These are phyloP conservation scores for Acrocyrtus sp. DNA, from an alignment of 2,888 invertebrate genomes.

Conservation along the genomic window DNA sequence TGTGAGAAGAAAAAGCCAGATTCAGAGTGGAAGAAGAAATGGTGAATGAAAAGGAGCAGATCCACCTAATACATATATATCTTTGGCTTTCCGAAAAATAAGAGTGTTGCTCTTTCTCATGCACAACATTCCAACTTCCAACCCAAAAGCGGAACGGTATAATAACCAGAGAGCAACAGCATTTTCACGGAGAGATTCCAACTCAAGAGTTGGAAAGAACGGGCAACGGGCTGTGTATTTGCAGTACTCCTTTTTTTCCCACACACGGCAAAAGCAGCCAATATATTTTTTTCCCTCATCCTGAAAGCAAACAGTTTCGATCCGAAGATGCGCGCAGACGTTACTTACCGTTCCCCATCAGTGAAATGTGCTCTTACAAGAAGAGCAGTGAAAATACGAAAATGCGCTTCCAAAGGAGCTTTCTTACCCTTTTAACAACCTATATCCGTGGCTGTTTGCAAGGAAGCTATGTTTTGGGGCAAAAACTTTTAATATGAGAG, in stretches of 20 bases:
- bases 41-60: neutral
- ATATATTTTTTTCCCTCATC: neutral
- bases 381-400: too few relatives aligned
- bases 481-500: too few relatives aligned
- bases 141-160: neutral
- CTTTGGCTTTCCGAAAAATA: too few relatives aligned
- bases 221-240: neutral
- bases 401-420: neutral
- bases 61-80: neutral
- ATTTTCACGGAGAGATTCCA: neutral
- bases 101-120: too few relatives aligned
- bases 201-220: neutral
- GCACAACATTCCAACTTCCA: too few relatives aligned
- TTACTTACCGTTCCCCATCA: conserved; percentile 15
- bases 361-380: conserved; percentile 1
- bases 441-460: too few relatives aligned
- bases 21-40: neutral
- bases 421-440: too few relatives aligned
- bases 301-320: conserved; percentile 42
- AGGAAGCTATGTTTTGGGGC: too few relatives aligned
- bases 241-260: too few relatives aligned
- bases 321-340: conserved; percentile 56
- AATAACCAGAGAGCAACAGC: conserved; percentile 1
- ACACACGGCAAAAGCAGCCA: conserved; percentile 3
- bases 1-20: too few relatives aligned